Conservation (phyloP, 1,140 invertebrate species). For the Heliothis virescens region DNA sequence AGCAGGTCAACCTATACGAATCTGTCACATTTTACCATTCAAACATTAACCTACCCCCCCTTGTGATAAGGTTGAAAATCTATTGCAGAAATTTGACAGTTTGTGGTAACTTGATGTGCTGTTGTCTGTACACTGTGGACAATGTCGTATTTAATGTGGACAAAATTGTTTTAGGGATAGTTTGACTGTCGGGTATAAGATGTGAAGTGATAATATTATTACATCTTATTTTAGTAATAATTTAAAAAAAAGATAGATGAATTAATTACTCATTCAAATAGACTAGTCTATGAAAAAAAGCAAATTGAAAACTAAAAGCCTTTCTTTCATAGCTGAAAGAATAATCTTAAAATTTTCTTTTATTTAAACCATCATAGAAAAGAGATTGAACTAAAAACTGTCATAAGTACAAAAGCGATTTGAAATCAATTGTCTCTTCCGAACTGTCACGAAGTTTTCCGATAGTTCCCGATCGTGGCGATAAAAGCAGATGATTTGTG, state of each 20-base stretch:
- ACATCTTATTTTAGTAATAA: no score
- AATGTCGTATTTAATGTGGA: not conserved
- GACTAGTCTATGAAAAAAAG: no score
- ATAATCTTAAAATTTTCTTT: not conserved
- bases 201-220: not conserved
- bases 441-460: conserved; percentile 31
- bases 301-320: no score
- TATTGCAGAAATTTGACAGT: no score
- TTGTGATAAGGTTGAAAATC: no score
- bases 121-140: not conserved
- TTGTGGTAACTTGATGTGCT: no score
- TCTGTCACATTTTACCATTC: no score
- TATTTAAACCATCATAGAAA: not conserved
- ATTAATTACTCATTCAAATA: no score
- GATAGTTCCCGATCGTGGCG: conserved; percentile 28
- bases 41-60: no score
- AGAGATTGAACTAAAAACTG: conserved; percentile 1
- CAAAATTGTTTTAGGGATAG: not conserved
- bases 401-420: conserved; percentile 26
- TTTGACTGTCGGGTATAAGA: not conserved
- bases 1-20: no score
- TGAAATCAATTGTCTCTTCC: conserved; percentile 17
- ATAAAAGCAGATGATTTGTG: conserved; percentile 24
- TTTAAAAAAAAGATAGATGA: no score
- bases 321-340: no score